These are phyloP conservation scores for Cossypha polioptera DNA, from an alignment of 2,797 vertebrate species.

Conservation along the genomic window DNA sequence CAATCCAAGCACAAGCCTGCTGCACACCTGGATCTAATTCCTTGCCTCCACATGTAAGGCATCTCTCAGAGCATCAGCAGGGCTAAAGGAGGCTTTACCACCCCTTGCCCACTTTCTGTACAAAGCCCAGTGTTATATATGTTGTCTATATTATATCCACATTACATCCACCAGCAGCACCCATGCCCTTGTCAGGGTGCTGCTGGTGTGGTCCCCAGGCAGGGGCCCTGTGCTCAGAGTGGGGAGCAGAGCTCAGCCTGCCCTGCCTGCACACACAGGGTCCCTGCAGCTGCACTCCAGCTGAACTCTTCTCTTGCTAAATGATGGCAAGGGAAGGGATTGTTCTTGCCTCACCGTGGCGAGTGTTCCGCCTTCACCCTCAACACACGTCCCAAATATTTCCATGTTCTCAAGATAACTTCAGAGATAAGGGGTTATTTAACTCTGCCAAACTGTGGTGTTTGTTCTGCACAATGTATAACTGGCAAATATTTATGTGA, in stretches of 20 bases:
- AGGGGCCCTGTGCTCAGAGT: neutral
- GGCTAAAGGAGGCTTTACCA: neutral
- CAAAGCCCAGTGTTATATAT: neutral
- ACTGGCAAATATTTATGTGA: slow-evolving; percentile 53
- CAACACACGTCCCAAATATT: slow-evolving; percentile 24
- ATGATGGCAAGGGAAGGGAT: neutral
- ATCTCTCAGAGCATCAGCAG: neutral
- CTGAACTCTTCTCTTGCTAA: neutral
- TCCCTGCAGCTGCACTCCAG: neutral
- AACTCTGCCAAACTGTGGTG: neutral
- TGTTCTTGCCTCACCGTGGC: neutral
- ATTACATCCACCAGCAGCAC: accelerated
- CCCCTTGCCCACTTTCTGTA: neutral
- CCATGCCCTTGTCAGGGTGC: accelerated
- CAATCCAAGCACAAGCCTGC: neutral
- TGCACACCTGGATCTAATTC: neutral
- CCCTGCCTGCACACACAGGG: accelerated
- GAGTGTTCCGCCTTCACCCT: neutral
- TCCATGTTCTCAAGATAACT: slow-evolving; percentile 40
- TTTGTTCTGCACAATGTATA: neutral
- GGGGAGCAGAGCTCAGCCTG: neutral
- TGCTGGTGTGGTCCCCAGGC: neutral
- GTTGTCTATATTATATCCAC: neutral
- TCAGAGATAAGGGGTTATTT: slow-evolving; percentile 35
- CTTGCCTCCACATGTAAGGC: accelerated